Evolutionary conservation across 2,113 vertebrate genomes (phyloP), one percentile per base, ranked within the genome.

Genomic region (Cryptotis parvus): DNA sequence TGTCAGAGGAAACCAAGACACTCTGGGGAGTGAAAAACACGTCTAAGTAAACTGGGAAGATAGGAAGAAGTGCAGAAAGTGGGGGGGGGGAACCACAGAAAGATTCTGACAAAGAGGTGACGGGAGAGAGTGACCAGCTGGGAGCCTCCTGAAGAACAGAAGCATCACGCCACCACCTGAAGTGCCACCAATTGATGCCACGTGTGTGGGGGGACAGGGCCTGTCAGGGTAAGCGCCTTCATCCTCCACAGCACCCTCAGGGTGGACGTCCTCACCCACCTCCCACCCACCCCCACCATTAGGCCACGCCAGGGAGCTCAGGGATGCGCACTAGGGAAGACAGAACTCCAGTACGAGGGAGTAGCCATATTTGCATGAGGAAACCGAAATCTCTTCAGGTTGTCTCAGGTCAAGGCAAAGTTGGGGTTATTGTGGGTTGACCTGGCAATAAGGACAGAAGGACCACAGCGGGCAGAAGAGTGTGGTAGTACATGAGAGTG

Each of bases 301-400:
- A 24, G 41, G 55, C 39, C 24, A 11, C 20, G n/a, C 27, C 3
- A 15, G 10, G 0, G 0, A n/a, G 9, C 10, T 35, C 41, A 3
- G 43, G 35, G 26, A 52, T 33, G 15, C 26, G 9, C 45, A 49
- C 8, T 4, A 8, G 18, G 3, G 0, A 58, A 6, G 49, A 24
- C 52, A 20, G 77, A 22, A 11, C 39, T 41, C 2, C 1, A 33
- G 6, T 4, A 2, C 2, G 22, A 70, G 39, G 41, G 33, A 7
- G 3, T 1, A 20, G 11, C 58, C n/a, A 29, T 33, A 0, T 20
- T 43, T 7, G 9, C 27, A n/a, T 16, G 16, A 3, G 18, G 49
- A 52, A 5, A 24, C 52, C 65, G 24, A 6, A 29, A 63, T 41
- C 70, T 33, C 7, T 45, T 10, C 39, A 18, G 29, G 24, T 27